Evolutionary conservation across 2,113 vertebrate species (phyloP).

Genomic region (Sterna hirundo): DNA sequence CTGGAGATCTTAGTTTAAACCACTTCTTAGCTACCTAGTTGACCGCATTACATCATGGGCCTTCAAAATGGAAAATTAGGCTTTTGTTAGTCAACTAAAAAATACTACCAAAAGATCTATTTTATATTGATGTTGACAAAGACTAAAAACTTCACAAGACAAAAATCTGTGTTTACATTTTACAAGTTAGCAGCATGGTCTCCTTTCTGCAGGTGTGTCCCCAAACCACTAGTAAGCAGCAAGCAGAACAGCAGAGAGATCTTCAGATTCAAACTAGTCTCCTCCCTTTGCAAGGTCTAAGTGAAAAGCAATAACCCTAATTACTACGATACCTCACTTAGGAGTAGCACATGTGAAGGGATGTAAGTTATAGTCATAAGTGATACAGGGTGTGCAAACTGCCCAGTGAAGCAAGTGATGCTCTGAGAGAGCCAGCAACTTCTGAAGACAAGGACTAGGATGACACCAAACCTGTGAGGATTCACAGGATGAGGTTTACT

Average conservation of each 20-base stretch:
- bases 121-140: not conserved
- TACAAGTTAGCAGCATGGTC: not conserved
- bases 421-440: not conserved
- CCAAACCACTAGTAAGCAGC: not conserved
- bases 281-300: not conserved
- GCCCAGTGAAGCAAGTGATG: not conserved
- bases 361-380: not conserved
- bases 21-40: not conserved
- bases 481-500: not conserved
- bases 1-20: not conserved
- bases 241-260: not conserved
- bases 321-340: not conserved
- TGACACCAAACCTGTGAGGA: not conserved
- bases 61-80: not conserved
- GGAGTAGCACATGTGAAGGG: accelerated
- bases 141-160: not conserved
- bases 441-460: not conserved
- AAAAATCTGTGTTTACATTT: not conserved
- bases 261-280: not conserved
- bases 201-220: not conserved
- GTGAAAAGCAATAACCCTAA: not conserved
- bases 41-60: not conserved
- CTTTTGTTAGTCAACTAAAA: not conserved
- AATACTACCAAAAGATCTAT: not conserved
- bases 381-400: not conserved